A percentile compares a stretch with the other conserved stretches of the same genome.
Conservation (phyloP, 2,113 vertebrate genomes). For the Panthera uncia region DNA sequence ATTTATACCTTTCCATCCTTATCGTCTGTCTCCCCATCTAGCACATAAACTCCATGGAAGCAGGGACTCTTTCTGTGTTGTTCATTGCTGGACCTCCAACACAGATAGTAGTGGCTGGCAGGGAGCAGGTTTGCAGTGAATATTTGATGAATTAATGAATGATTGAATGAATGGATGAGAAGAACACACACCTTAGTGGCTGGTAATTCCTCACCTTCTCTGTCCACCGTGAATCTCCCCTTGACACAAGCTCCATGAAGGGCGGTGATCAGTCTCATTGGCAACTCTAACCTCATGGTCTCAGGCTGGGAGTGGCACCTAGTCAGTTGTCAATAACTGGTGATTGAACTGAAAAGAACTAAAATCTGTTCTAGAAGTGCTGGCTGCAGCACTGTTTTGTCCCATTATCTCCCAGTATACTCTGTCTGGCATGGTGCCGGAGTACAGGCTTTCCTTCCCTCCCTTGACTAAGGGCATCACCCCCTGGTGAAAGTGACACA, state of each 20-base stretch:
- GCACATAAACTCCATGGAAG: no score
- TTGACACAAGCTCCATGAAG: not conserved
- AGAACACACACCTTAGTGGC: not conserved
- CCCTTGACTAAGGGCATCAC: not conserved
- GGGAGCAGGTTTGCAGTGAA: not conserved
- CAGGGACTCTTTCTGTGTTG: not conserved
- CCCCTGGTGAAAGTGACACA: not conserved
- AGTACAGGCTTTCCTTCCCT: not conserved
- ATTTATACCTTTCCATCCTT: not conserved
- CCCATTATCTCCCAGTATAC: not conserved
- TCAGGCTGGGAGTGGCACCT: not conserved
- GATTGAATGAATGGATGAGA: not conserved
- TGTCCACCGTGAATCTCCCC: not conserved
- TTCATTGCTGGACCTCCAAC: not conserved
- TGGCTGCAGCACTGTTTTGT: fast-evolving
- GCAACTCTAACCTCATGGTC: not conserved
- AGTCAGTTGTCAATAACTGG: not conserved
- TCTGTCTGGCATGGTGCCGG: not conserved
- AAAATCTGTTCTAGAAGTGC: not conserved
- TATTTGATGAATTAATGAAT: not conserved
- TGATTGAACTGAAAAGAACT: not conserved
- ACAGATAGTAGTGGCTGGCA: not conserved
- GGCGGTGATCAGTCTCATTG: not conserved
- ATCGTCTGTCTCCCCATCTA: not conserved
- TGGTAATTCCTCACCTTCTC: not conserved